Evolutionary conservation across 2,113 vertebrate species (phyloP).

Genomic region (Ptychochromis oligacanthus): DNA sequence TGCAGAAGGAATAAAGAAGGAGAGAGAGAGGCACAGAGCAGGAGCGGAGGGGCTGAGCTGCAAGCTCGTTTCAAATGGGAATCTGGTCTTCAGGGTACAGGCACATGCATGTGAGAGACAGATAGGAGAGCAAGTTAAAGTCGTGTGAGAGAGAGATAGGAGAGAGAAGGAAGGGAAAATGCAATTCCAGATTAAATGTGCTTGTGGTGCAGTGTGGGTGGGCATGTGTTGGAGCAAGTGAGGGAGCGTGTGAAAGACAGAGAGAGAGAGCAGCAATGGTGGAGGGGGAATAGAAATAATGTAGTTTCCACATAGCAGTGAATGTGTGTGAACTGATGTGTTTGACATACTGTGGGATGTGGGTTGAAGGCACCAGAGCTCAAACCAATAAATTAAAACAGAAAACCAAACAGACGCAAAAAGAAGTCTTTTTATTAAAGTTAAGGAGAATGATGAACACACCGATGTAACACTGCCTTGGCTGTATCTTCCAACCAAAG

Average conservation of each 20-base stretch:
- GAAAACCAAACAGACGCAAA: constrained; percentile 21
- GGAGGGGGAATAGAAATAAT: constrained; percentile 24
- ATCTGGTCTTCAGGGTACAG: constrained; percentile 49
- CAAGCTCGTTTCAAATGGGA: constrained; percentile 64
- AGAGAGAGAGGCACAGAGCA: not conserved
- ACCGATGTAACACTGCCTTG: not conserved
- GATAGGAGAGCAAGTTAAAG: constrained; percentile 28
- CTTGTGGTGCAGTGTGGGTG: constrained; percentile 70
- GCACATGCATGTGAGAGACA: constrained; percentile 48
- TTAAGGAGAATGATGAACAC: not conserved
- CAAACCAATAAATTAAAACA: constrained; percentile 4
- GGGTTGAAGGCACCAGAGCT: not conserved
- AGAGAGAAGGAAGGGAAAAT: constrained; percentile 37
- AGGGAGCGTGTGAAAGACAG: constrained; percentile 35
- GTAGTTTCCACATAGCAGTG: constrained; percentile 17
- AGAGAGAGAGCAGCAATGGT: constrained; percentile 20
- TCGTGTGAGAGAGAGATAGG: constrained; percentile 11
- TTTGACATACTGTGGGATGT: constrained; percentile 41
- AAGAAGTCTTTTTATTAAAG: constrained; percentile 25
- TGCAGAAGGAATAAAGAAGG: not conserved
- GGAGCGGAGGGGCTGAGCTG: constrained; percentile 27
- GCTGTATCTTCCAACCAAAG: not conserved
- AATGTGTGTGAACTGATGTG: constrained; percentile 20
- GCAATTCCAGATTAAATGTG: constrained; percentile 70
- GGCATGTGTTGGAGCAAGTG: constrained; percentile 58